Evolutionary conservation across 35 echinoderm and acorn worm species (phyloP).

Genomic region (Stichopus chloronotus): DNA sequence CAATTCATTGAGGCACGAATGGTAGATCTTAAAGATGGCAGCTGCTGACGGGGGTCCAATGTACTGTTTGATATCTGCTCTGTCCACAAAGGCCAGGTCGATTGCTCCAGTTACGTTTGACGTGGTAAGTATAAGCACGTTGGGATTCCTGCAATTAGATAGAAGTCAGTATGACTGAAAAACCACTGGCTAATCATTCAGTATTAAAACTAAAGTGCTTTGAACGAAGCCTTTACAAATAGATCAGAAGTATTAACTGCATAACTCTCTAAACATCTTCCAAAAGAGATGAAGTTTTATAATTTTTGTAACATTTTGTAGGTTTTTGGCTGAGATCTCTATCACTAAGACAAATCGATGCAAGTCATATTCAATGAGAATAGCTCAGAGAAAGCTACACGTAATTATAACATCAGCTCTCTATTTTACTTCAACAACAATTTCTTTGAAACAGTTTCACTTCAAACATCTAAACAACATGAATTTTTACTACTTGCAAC

Average conservation of each 20-base stretch:
- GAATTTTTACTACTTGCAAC: too few relatives aligned
- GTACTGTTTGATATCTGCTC: slow-evolving; percentile 99
- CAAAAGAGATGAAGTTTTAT: too few relatives aligned
- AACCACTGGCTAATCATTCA: neutral
- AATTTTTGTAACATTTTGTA: too few relatives aligned
- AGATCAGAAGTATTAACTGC: neutral
- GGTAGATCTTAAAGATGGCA: slow-evolving; percentile 92
- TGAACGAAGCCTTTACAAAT: neutral
- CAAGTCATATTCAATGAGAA: too few relatives aligned
- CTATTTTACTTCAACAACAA: too few relatives aligned
- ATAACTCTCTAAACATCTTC: neutral
- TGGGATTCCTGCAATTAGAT: slow-evolving; percentile 74
- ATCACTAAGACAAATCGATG: too few relatives aligned
- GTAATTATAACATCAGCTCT: too few relatives aligned
- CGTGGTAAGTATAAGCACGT: slow-evolving; percentile 95
- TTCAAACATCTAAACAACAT: too few relatives aligned
- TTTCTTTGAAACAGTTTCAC: too few relatives aligned
- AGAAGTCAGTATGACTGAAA: neutral
- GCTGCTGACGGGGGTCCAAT: slow-evolving; percentile 89
- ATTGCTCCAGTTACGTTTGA: slow-evolving; percentile 97
- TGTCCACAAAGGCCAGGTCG: slow-evolving; percentile 95
- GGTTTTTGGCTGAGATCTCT: too few relatives aligned
- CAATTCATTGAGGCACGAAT: slow-evolving; percentile 92
- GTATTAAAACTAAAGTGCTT: too few relatives aligned
- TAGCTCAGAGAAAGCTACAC: too few relatives aligned